Evolutionary conservation across 2,797 vertebrate genomes (phyloP).

Genomic region (Fringilla coelebs): DNA sequence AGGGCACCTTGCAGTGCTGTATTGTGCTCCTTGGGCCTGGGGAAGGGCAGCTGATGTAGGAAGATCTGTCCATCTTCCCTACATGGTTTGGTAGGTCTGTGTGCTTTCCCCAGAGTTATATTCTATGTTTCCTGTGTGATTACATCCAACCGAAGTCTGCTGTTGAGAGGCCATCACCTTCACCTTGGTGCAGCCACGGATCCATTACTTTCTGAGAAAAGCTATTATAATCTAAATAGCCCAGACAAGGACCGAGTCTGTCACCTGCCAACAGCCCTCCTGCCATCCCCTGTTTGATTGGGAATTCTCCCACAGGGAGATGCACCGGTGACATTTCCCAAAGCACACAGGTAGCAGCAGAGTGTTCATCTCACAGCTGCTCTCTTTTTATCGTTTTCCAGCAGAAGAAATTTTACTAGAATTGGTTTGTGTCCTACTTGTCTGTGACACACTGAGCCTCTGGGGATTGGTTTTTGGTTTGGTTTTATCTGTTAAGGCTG

Average conservation of each 20-base stretch:
- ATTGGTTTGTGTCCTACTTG: not conserved
- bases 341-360: not conserved
- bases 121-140: not conserved
- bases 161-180: not conserved
- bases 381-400: not conserved
- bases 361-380: not conserved
- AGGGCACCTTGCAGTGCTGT: not conserved
- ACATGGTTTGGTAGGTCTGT: not conserved
- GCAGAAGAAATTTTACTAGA: not conserved
- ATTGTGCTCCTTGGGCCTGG: not conserved
- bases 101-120: not conserved
- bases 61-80: not conserved
- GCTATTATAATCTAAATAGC: not conserved
- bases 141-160: not conserved
- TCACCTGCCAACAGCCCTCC: not conserved
- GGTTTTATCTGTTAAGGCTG: not conserved
- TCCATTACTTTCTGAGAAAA: slow-evolving; percentile 8
- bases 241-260: not conserved
- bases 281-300: not conserved
- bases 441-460: not conserved
- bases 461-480: not conserved
- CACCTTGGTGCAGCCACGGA: not conserved
- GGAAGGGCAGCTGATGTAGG: not conserved
- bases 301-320: not conserved
- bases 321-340: not conserved